phyloP scores from a whole-genome alignment of 2,797 vertebrate genomes.

The Xenops minutus region DNA sequence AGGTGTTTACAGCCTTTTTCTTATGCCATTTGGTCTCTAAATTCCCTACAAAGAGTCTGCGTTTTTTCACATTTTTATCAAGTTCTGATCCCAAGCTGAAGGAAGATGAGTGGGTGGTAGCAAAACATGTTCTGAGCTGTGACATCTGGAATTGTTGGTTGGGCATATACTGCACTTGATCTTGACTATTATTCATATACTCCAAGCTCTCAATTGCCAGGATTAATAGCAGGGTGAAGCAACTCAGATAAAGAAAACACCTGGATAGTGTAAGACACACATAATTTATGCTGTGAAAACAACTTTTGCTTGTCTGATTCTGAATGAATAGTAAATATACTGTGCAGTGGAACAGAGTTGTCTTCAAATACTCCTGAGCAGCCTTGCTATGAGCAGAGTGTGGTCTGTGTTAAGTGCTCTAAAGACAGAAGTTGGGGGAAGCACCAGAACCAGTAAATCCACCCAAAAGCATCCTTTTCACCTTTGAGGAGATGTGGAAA shows the following conservation, averaged over 20 bases:
- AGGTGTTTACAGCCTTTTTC: not conserved
- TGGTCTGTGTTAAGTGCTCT: not conserved
- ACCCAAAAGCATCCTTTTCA: not conserved
- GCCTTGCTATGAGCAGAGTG: not conserved
- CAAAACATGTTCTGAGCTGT: slow-evolving; percentile 6
- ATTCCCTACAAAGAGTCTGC: not conserved
- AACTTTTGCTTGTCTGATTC: not conserved
- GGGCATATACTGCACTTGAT: not conserved
- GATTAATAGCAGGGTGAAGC: slow-evolving; percentile 14
- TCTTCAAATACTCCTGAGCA: not conserved
- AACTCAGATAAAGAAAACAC: not conserved
- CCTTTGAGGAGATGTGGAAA: not conserved
- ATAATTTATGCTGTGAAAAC: not conserved
- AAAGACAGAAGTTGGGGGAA: not conserved
- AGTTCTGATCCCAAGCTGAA: slow-evolving; percentile 8
- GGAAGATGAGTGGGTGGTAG: slow-evolving; percentile 4
- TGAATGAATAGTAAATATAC: not conserved
- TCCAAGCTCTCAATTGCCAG: not conserved
- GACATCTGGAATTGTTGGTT: slow-evolving; percentile 41
- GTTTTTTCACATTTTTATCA: not conserved
- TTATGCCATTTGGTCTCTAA: not conserved
- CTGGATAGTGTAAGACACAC: not conserved
- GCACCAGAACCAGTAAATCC: not conserved
- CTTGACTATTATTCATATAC: not conserved
- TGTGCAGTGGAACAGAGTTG: not conserved